Evolutionary conservation across 2,113 vertebrate species (phyloP).

Genomic region (Neomonachus schauinslandi): DNA sequence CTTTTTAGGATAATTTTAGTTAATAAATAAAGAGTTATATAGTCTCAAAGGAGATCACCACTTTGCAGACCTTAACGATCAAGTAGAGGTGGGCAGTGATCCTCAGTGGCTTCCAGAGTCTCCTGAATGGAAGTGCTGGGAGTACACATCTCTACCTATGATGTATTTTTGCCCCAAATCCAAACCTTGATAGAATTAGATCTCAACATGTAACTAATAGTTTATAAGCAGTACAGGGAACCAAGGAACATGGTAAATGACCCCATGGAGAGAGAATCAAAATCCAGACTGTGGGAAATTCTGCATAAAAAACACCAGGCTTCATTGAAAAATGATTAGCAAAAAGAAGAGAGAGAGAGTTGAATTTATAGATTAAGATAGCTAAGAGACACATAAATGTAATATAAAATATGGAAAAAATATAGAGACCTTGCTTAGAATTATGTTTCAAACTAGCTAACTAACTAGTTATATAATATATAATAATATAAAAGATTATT

Average conservation of each 20-base stretch:
- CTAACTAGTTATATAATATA: background rate
- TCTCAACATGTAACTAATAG: background rate
- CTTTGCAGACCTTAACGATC: background rate
- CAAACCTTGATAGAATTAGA: background rate
- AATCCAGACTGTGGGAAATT: background rate
- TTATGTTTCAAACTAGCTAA: constrained; percentile 10
- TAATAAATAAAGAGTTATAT: background rate
- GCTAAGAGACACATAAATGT: background rate
- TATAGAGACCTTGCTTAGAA: background rate
- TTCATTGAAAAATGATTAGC: constrained; percentile 8
- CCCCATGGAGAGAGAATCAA: background rate
- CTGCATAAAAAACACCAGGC: background rate
- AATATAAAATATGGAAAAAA: background rate
- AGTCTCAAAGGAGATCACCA: background rate
- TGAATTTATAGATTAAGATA: background rate
- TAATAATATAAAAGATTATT: background rate
- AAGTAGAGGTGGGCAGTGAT: background rate
- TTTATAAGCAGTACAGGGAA: background rate
- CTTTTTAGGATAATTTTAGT: background rate
- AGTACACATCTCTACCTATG: background rate
- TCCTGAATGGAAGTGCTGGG: background rate
- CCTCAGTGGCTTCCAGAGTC: background rate
- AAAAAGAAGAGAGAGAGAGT: background rate
- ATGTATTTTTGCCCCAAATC: background rate
- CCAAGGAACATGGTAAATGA: background rate